Evolutionary conservation across 2,797 vertebrate genomes (phyloP).

Genomic region (Neosilurus mollespiculum): DNA sequence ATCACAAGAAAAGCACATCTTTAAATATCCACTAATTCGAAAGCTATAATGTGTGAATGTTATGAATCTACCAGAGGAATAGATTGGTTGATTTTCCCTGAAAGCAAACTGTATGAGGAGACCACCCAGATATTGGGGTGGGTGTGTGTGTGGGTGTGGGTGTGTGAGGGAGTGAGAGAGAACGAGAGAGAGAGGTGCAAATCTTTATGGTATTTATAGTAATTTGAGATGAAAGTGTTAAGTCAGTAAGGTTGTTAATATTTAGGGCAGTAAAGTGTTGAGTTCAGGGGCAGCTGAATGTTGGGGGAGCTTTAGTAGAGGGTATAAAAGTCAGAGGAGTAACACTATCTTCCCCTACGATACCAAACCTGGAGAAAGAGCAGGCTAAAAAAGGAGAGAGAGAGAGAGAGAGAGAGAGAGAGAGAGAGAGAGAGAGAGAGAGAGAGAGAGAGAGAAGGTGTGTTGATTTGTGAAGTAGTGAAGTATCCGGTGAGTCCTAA

Average conservation of each 20-base stretch:
- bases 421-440: constrained; percentile 4
- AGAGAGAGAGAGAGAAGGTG: not conserved
- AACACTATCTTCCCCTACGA: constrained; percentile 24
- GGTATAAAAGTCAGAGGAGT: constrained; percentile 14
- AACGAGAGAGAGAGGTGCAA: no score
- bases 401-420: not conserved
- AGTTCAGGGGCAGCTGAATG: not conserved
- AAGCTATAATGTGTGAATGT: no score
- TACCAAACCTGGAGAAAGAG: constrained; percentile 28
- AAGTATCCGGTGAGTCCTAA: not conserved
- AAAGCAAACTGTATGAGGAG: no score
- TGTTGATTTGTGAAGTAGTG: not conserved
- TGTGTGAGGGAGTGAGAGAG: no score
- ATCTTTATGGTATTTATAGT: no score
- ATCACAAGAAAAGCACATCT: no score
- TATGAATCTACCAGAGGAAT: no score
- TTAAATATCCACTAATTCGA: no score
- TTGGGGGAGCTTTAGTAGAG: not conserved
- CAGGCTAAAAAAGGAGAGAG: constrained; percentile 42
- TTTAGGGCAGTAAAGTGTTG: constrained; percentile 14
- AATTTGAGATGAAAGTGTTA: not conserved
- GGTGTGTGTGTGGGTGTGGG: no score
- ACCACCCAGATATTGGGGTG: no score
- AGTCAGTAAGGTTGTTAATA: not conserved
- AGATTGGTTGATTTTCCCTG: no score